Base-by-base conservation (phyloP, 2,888 invertebrate species). In the Lutraria lutraria region DNA sequence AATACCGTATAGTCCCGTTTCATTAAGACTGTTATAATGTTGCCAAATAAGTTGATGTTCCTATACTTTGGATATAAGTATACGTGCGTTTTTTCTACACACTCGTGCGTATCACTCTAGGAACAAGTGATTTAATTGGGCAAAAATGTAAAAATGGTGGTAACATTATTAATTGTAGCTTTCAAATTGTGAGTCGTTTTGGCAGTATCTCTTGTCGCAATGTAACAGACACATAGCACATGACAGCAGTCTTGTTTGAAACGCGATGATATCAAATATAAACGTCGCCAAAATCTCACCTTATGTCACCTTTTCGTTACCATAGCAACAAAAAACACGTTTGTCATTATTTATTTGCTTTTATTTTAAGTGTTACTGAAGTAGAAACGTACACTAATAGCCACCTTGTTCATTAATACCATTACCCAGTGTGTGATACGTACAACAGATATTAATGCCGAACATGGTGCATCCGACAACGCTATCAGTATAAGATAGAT, bases 281-380 rank as follows among this genome's bases (percentile, higher is more conserved):
- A 87, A 87, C 82, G 87, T 87, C 87, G 87, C 87, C 87, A 87
- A 87, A 76, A 82, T 76, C 63, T 87, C 87, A 87, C 82, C 76
- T 76, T 82, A 76, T 82, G 82, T 87, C 87, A 87, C 82, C 82
- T 43, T 53, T 29, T 25, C 82, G 87, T 87, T 87, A 54, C 87
- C 56, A 87, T 87, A 82, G 87, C 34, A 81, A 87, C 87, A 87
- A 87, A n/a, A 87, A 84, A 76, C 76, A 76, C 31, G 76, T 76
- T 16, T 34, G 76, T 34, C 19, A 76, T 76, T 76, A 76, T 76
- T 76, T 76, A 76, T 76, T 76, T 76, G 76, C 76, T 76, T 76
- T 76, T 76, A 76, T 76, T 13, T 34, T 76, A 12, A 31, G 34
- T 76, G 76, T 76, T 19, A 3, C 34, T 34, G 13, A 31, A 76